phyloP scores from a whole-genome alignment of 2,888 invertebrate genomes.

The Drosophila meridiana region DNA sequence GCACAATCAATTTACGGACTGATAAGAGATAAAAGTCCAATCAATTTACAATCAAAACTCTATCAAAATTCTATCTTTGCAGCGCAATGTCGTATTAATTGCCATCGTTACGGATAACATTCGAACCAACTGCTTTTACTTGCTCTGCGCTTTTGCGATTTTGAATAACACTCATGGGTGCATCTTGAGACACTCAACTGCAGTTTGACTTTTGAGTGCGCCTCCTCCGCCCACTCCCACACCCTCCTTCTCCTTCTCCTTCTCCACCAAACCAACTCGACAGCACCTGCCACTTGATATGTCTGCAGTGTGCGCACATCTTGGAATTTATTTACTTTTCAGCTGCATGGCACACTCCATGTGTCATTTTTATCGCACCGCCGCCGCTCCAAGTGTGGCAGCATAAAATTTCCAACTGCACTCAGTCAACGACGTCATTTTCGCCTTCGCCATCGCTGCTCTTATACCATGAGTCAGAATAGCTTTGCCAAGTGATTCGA shows the following conservation, averaged over 20 bases:
- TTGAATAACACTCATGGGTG: slow-evolving; percentile 18
- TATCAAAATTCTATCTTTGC: not conserved
- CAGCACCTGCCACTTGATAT: slow-evolving; percentile 13
- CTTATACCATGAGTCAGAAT: slow-evolving; percentile 63
- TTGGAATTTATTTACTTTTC: slow-evolving; percentile 44
- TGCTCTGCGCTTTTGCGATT: slow-evolving; percentile 19
- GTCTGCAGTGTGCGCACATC: slow-evolving; percentile 23
- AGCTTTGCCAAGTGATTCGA: slow-evolving; percentile 59
- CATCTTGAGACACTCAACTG: slow-evolving; percentile 28
- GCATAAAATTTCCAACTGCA: slow-evolving; percentile 47
- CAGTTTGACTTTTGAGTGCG: slow-evolving; percentile 18
- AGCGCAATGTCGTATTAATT: slow-evolving; percentile 22
- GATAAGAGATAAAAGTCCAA: slow-evolving; percentile 9
- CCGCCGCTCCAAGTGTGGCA: slow-evolving; percentile 25
- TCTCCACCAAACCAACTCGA: not conserved
- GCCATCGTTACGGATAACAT: slow-evolving; percentile 7
- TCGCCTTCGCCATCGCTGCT: slow-evolving; percentile 14
- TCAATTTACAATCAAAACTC: slow-evolving; percentile 1
- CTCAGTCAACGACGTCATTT: slow-evolving; percentile 14
- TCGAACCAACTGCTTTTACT: not conserved
- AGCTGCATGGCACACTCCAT: slow-evolving; percentile 45
- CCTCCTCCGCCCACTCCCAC: not conserved
- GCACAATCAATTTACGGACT: not conserved
- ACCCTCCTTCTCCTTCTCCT: not conserved
- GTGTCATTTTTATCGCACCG: slow-evolving; percentile 51